Evolutionary conservation across 1,140 invertebrate genomes (phyloP).

Genomic region (Zaprionus camerounensis): DNA sequence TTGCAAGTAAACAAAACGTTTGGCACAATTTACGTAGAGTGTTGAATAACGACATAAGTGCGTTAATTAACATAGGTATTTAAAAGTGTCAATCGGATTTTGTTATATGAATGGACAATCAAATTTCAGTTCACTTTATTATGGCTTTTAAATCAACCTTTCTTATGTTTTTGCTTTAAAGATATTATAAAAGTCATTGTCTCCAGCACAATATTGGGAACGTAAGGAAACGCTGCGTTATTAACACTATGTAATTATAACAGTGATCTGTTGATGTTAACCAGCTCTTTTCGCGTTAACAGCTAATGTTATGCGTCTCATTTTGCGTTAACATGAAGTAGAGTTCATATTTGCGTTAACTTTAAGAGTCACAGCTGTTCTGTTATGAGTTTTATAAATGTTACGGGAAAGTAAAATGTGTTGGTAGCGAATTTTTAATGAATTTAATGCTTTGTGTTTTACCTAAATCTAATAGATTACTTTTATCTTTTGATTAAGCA

Average conservation of each 20-base stretch:
- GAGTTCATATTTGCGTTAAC: neutral
- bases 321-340: neutral
- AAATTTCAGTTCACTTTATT: neutral
- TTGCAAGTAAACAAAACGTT: constrained; percentile 52
- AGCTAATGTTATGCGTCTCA: neutral
- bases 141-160: neutral
- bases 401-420: neutral
- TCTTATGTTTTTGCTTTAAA: neutral
- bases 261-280: neutral
- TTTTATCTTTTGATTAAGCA: too few species aligned
- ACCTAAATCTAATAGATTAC: too few species aligned
- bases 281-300: constrained; percentile 2
- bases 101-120: neutral
- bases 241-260: neutral
- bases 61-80: constrained; percentile 7
- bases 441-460: neutral
- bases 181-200: neutral
- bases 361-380: neutral
- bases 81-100: neutral
- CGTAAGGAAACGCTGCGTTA: neutral
- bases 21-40: constrained; percentile 12
- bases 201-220: too few species aligned
- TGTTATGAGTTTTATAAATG: neutral
- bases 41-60: constrained; percentile 24
- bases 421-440: neutral